phyloP scores from a whole-genome alignment of 2,113 vertebrate species.

The Grantiella picta region DNA sequence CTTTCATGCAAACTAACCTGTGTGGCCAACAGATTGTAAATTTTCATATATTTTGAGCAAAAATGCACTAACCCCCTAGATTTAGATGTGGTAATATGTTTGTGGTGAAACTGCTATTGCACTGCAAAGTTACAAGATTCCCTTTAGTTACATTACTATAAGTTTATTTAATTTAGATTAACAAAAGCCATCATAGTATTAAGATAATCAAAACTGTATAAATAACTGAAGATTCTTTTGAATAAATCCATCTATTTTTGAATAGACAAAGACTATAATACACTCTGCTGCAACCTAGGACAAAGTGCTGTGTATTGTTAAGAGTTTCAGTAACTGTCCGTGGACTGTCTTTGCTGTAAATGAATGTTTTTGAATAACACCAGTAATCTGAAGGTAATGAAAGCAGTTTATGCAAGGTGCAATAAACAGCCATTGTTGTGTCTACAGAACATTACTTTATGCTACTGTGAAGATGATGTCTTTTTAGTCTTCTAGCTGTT shows the following conservation, averaged over 20 bases:
- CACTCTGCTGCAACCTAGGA: neutral
- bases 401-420: slow-evolving; percentile 64
- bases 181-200: neutral
- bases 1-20: neutral
- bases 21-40: neutral
- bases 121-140: neutral
- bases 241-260: neutral
- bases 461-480: slow-evolving; percentile 65
- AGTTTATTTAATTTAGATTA: neutral
- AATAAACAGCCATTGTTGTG: slow-evolving; percentile 71
- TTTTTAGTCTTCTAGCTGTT: slow-evolving; percentile 63
- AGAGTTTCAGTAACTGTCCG: slow-evolving; percentile 39
- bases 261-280: neutral
- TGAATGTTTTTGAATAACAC: slow-evolving; percentile 66
- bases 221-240: neutral
- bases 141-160: neutral
- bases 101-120: neutral
- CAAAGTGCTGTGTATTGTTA: neutral
- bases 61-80: neutral
- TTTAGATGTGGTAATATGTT: neutral
- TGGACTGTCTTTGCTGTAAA: slow-evolving; percentile 47
- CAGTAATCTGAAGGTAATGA: slow-evolving; percentile 73
- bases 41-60: neutral
- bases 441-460: slow-evolving; percentile 62
- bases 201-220: neutral